phyloP scores from a whole-genome alignment of 2,113 vertebrate species.

The Thamnophis sirtalis region DNA sequence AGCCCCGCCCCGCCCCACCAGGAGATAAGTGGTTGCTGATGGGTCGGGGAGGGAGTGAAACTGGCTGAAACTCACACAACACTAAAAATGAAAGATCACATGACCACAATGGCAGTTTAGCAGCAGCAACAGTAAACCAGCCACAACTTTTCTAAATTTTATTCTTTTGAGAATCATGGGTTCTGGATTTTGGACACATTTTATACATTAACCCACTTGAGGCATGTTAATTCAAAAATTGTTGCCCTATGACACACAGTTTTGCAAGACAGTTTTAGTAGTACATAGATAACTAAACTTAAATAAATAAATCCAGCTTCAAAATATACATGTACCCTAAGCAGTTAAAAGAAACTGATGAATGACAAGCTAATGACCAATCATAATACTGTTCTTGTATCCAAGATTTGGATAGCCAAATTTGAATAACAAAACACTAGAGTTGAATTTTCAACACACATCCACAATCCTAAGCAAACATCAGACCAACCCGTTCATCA shows the following conservation, averaged over 20 bases:
- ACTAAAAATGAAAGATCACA: background rate
- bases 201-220: background rate
- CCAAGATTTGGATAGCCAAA: background rate
- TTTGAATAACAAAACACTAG: constrained; percentile 20
- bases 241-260: background rate
- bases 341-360: background rate
- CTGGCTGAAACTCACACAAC: background rate
- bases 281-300: background rate
- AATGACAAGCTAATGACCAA: background rate
- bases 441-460: background rate
- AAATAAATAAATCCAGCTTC: background rate
- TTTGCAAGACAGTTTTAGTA: background rate
- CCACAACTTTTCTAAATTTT: background rate
- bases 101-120: background rate
- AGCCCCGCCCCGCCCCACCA: no score
- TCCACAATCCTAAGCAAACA: constrained; percentile 1
- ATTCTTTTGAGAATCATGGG: background rate
- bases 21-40: background rate
- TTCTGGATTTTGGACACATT: background rate
- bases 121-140: background rate
- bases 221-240: background rate
- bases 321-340: background rate
- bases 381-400: no score
- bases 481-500: constrained; percentile 84
- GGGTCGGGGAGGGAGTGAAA: background rate